phyloP scores from a whole-genome alignment of 2,113 vertebrate species.

The Ia io region DNA sequence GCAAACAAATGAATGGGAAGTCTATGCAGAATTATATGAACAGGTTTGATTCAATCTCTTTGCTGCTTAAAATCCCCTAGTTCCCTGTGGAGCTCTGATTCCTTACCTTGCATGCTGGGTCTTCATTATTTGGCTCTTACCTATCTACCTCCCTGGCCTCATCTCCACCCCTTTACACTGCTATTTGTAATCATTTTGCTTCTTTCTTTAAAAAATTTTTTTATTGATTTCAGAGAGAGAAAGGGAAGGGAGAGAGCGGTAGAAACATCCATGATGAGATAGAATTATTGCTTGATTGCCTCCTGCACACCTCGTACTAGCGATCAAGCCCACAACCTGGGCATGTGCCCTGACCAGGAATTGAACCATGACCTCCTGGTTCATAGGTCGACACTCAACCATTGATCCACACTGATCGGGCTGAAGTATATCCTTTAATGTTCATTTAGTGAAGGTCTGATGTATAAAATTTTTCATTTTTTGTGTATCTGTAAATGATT shows the following conservation, averaged over 20 bases:
- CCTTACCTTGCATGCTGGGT: neutral
- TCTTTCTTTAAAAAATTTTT: no score
- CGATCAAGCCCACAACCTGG: no score
- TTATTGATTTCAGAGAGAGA: no score
- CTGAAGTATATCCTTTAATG: neutral
- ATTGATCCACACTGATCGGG: no score
- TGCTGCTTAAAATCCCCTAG: neutral
- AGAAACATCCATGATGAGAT: no score
- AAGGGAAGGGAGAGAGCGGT: no score
- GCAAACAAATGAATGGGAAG: neutral
- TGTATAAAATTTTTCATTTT: neutral
- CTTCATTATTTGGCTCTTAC: neutral
- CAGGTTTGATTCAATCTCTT: neutral
- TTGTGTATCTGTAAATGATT: constrained; percentile 3
- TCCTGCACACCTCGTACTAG: no score
- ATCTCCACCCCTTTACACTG: neutral
- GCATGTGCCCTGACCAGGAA: no score
- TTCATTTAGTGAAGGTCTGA: neutral
- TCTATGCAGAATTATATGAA: neutral
- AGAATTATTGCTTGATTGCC: no score
- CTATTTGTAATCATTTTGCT: neutral
- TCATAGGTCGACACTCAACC: no score
- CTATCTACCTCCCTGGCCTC: neutral
- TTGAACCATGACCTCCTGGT: no score
- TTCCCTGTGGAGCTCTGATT: neutral